These are phyloP conservation scores for Spodoptera frugiperda DNA, from an alignment of 1,140 invertebrate species.

Conservation along the genomic window DNA sequence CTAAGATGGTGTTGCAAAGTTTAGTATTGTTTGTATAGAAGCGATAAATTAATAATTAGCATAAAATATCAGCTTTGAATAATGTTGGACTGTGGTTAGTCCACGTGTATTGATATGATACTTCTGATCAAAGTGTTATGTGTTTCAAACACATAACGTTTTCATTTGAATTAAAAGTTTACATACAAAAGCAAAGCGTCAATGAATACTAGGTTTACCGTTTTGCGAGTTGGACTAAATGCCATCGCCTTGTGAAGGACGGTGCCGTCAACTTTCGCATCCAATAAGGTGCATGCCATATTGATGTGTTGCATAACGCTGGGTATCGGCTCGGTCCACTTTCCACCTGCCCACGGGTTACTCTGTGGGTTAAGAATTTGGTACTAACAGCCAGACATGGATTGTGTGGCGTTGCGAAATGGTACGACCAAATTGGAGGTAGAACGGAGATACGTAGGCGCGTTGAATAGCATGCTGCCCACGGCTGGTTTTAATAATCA, in stretches of 20 bases:
- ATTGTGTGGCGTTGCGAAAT: conserved; percentile 66
- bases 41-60: too few relatives aligned
- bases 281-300: conserved; percentile 73
- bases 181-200: neutral
- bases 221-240: conserved; percentile 36
- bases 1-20: too few relatives aligned
- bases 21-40: too few relatives aligned
- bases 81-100: too few relatives aligned
- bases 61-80: too few relatives aligned
- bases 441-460: conserved; percentile 59
- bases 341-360: conserved; percentile 78
- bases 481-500: conserved; percentile 55
- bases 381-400: conserved; percentile 59
- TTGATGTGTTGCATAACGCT: conserved; percentile 71
- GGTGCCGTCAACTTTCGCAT: conserved; percentile 63
- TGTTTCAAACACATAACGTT: too few relatives aligned
- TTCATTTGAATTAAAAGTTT: too few relatives aligned
- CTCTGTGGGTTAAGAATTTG: conserved; percentile 70
- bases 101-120: too few relatives aligned
- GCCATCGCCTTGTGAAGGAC: conserved; percentile 56
- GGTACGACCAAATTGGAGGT: conserved; percentile 47
- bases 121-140: too few relatives aligned
- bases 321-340: conserved; percentile 63
- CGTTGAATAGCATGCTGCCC: conserved; percentile 53
- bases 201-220: conserved; percentile 22